Percentiles rank a stretch among this genome's conserved stretches.
These are phyloP conservation scores for Sminthopsis crassicaudata DNA, from an alignment of 2,113 vertebrate species.

Conservation along the genomic window DNA sequence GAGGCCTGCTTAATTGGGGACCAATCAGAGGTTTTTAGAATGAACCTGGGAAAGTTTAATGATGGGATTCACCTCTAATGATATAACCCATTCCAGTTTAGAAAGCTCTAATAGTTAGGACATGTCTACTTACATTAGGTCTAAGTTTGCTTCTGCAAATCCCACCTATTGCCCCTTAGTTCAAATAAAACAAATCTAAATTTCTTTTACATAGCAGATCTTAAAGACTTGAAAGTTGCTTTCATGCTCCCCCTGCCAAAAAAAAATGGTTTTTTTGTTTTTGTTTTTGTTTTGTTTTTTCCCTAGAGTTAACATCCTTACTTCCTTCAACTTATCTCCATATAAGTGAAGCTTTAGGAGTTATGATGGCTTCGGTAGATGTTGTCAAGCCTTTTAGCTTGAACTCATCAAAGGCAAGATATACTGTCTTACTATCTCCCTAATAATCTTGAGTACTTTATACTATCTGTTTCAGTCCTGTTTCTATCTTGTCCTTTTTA, in stretches of 20 bases:
- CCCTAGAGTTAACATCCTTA: neutral
- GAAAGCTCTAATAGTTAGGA: neutral
- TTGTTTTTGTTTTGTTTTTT: neutral
- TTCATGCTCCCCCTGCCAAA: neutral
- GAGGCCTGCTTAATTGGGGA: no score
- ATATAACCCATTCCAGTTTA: no score
- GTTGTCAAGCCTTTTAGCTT: neutral
- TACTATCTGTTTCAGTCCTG: neutral
- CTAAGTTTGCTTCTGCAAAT: neutral
- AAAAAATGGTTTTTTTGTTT: no score
- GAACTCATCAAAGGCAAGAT: neutral
- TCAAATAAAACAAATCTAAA: neutral
- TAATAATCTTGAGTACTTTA: neutral
- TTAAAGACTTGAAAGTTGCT: neutral
- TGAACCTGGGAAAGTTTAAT: neutral
- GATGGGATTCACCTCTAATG: neutral
- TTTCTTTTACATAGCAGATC: neutral
- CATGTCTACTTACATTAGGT: neutral
- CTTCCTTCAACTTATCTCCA: neutral
- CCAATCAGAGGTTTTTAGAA: neutral
- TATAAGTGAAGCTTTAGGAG: neutral
- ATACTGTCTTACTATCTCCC: neutral
- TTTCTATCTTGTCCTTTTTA: neutral
- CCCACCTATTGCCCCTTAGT: neutral
- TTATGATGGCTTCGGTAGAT: neutral